A percentile compares a stretch with the other conserved stretches of the same genome.
Conservation (phyloP, 2,888 invertebrate species). For the Acanthosepion pharaonis region DNA sequence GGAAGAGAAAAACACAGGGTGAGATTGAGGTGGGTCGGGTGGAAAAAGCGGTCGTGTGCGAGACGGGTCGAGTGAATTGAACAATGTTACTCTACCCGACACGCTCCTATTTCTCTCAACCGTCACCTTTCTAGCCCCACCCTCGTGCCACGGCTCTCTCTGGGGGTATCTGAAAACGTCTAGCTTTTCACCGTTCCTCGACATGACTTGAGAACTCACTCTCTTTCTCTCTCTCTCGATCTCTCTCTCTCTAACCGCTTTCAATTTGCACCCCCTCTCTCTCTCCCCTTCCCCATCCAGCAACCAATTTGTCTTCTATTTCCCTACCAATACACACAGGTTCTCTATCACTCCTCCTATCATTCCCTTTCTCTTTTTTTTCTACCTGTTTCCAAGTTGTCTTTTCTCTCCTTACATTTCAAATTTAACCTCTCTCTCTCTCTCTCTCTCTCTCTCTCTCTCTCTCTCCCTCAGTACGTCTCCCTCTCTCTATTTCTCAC, state of each 20-base stretch:
- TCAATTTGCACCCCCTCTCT: neutral
- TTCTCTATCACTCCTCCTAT: too few relatives aligned
- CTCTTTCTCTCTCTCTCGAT: neutral
- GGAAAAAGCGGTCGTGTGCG: neutral
- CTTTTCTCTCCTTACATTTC: too few relatives aligned
- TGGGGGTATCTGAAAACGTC: neutral
- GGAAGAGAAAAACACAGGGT: neutral
- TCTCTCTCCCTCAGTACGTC: too few relatives aligned
- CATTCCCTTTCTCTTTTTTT: too few relatives aligned
- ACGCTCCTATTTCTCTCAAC: neutral
- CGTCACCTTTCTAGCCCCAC: neutral
- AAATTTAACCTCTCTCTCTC: too few relatives aligned
- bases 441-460: too few relatives aligned
- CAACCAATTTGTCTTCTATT: too few relatives aligned
- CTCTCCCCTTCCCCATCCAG: neutral
- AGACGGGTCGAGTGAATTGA: neutral
- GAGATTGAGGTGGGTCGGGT: neutral
- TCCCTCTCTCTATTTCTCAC: too few relatives aligned
- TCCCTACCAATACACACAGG: too few relatives aligned
- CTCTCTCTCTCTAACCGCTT: neutral
- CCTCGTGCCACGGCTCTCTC: neutral
- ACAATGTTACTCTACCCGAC: neutral
- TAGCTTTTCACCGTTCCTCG: neutral
- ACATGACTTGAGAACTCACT: too few relatives aligned
- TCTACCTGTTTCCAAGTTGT: too few relatives aligned